phyloP scores from a whole-genome alignment of 2,113 vertebrate species.

The Salvelinus alpinus region DNA sequence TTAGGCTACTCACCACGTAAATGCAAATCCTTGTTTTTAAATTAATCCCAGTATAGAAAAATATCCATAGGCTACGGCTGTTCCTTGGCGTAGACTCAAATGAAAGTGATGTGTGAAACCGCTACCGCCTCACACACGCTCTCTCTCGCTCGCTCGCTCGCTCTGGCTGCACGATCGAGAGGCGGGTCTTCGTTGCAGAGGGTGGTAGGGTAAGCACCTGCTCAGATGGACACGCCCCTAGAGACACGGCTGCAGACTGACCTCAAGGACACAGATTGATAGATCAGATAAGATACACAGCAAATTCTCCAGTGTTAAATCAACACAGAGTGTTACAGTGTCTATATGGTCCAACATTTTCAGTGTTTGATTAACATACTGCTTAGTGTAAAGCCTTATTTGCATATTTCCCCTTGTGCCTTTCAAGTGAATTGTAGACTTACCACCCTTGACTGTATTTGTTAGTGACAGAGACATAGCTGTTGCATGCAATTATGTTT shows the following conservation, averaged over 20 bases:
- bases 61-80: background rate
- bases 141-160: background rate
- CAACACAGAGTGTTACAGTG: too few species aligned
- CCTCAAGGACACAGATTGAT: background rate
- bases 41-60: background rate
- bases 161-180: background rate
- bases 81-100: background rate
- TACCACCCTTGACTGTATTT: too few species aligned
- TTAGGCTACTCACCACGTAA: too few species aligned
- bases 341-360: too few species aligned
- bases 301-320: too few species aligned
- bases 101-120: background rate
- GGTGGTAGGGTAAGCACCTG: constrained; percentile 59
- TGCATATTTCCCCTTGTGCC: too few species aligned
- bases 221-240: constrained; percentile 62
- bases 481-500: too few species aligned
- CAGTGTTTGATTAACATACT: too few species aligned
- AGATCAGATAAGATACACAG: too few species aligned
- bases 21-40: background rate
- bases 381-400: too few species aligned
- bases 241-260: constrained; percentile 22
- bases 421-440: too few species aligned
- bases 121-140: background rate
- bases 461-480: too few species aligned
- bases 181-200: background rate